These are phyloP conservation scores for Ecliptopera silaceata DNA, from an alignment of 2,888 invertebrate genomes.

Conservation along the genomic window DNA sequence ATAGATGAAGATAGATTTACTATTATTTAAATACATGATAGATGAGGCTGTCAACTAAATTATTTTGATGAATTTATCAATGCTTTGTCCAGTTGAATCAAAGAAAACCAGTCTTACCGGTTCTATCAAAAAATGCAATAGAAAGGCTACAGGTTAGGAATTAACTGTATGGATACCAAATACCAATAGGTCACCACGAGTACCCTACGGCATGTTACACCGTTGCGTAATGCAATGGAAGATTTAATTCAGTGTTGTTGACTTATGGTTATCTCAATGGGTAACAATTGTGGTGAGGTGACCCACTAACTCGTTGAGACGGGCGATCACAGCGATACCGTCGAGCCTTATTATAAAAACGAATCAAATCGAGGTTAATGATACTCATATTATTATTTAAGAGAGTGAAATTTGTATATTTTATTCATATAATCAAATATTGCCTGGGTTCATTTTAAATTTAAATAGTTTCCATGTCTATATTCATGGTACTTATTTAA, in stretches of 20 bases:
- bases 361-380: not conserved
- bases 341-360: not conserved
- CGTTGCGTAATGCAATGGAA: constrained; percentile 21
- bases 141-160: constrained; percentile 19
- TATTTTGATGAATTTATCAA: not conserved
- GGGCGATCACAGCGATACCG: constrained; percentile 1
- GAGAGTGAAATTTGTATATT: not conserved
- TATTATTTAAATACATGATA: too few relatives aligned
- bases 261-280: constrained; percentile 31
- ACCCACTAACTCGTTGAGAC: constrained; percentile 16
- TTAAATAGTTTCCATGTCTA: too few relatives aligned
- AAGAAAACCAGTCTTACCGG: constrained; percentile 26
- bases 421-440: too few relatives aligned
- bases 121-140: constrained; percentile 29
- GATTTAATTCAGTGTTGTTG: constrained; percentile 29
- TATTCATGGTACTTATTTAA: too few relatives aligned
- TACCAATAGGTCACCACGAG: constrained; percentile 24
- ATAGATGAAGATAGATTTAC: too few relatives aligned
- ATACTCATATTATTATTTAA: not conserved
- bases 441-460: too few relatives aligned
- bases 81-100: constrained; percentile 1
- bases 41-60: not conserved
- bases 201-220: constrained; percentile 13
- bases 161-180: constrained; percentile 1
- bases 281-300: constrained; percentile 23